A percentile compares a stretch with the other conserved stretches of the same genome.
Conservation (phyloP, 2,888 invertebrate genomes). For the Lepidochrysops patricia region DNA sequence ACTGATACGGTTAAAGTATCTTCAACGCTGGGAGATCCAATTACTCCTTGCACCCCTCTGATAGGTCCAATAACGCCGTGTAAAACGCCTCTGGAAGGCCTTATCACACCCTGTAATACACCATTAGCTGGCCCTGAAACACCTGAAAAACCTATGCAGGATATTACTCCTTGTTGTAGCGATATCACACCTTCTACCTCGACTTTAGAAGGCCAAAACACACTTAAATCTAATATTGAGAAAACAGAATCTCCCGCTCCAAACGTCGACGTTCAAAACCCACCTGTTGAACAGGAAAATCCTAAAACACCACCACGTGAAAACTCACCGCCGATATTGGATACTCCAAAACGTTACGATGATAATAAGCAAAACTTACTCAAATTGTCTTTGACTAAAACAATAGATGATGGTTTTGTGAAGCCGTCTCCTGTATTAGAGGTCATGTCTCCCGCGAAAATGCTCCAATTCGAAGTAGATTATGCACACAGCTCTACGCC, state of each 20-base stretch:
- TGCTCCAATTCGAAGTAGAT: slow-evolving; percentile 61
- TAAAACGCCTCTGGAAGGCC: neutral
- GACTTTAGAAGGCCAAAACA: neutral
- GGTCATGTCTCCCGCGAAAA: slow-evolving; percentile 62
- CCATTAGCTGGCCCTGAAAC: slow-evolving; percentile 9
- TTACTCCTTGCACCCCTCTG: neutral
- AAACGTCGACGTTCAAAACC: neutral
- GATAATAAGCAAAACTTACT: slow-evolving; percentile 32
- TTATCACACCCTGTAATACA: neutral
- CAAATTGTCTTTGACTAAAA: slow-evolving; percentile 47
- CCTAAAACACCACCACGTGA: slow-evolving; percentile 22
- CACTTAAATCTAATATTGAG: neutral
- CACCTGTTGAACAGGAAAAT: slow-evolving; percentile 1
- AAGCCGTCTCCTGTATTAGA: slow-evolving; percentile 57
- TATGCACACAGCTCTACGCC: slow-evolving; percentile 48
- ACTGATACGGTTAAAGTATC: slow-evolving; percentile 31
- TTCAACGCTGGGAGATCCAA: neutral
- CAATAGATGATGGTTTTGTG: slow-evolving; percentile 48
- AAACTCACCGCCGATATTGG: slow-evolving; percentile 25
- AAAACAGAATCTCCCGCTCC: neutral
- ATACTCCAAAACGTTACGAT: slow-evolving; percentile 20
- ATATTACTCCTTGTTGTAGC: slow-evolving; percentile 22
- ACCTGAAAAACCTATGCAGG: neutral
- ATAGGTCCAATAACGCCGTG: neutral
- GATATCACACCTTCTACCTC: neutral